Evolutionary conservation across 2,113 vertebrate genomes (phyloP).

Genomic region (Salvelinus namaycush): DNA sequence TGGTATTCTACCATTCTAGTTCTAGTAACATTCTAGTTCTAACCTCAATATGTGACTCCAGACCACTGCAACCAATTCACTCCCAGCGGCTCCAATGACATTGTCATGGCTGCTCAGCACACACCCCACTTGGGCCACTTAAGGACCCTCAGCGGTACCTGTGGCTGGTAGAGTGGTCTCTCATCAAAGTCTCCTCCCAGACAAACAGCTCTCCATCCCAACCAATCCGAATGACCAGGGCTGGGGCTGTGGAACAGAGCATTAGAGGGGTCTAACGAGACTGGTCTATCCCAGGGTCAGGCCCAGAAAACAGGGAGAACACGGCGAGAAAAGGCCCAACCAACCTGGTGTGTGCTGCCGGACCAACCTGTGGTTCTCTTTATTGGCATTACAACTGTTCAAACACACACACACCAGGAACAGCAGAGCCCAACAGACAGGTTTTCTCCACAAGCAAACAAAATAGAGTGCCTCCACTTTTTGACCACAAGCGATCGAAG

Average conservation of each 20-base stretch:
- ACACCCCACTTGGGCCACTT: constrained; percentile 57
- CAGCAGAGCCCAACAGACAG: not conserved
- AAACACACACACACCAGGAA: not conserved
- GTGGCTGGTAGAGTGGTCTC: constrained; percentile 29
- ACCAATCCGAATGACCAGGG: constrained; percentile 24
- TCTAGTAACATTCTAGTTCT: no score
- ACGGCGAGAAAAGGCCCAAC: not conserved
- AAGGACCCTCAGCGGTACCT: constrained; percentile 39
- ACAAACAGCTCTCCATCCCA: constrained; percentile 23
- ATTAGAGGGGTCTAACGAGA: constrained; percentile 35
- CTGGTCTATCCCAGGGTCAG: constrained; percentile 32
- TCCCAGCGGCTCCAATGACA: constrained; percentile 41
- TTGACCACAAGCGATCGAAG: no score
- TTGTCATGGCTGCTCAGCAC: constrained; percentile 37
- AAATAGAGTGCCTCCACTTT: no score
- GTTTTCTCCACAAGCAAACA: no score
- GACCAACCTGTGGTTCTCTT: no score
- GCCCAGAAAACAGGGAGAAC: not conserved
- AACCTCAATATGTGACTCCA: not conserved
- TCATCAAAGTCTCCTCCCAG: constrained; percentile 21
- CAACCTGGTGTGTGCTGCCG: not conserved
- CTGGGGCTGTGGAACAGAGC: constrained; percentile 19
- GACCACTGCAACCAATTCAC: constrained; percentile 35
- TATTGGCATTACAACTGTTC: no score
- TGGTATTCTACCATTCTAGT: not conserved